Conservation (phyloP, 2,113 vertebrate genomes). For the Ramphastos sulfuratus region DNA sequence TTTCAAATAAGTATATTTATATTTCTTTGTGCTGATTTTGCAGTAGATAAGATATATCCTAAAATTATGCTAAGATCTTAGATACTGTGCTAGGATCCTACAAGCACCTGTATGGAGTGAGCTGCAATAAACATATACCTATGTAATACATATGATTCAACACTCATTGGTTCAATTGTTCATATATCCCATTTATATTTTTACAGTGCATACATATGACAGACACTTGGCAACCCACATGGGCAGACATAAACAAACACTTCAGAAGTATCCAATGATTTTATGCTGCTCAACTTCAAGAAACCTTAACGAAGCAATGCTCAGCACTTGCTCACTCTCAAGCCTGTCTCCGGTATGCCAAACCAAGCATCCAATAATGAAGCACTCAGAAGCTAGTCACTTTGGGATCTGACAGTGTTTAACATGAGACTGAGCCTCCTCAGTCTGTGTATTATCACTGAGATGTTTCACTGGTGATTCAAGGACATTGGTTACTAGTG, state of each 20-base stretch:
- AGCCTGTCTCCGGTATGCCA: fast-evolving
- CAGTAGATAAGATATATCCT: neutral
- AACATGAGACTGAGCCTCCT: neutral
- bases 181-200: neutral
- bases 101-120: neutral
- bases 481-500: neutral
- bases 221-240: neutral
- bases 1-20: neutral
- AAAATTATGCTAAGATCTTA: neutral
- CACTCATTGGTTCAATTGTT: neutral
- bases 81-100: neutral
- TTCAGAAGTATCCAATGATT: neutral
- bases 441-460: neutral
- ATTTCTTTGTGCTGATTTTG: neutral
- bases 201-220: neutral
- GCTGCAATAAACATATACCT: neutral
- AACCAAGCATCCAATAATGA: neutral
- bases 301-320: neutral
- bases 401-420: neutral
- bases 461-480: neutral
- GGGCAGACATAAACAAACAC: neutral
- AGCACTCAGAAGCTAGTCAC: neutral
- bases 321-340: neutral
- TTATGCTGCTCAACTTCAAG: neutral
- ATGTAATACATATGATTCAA: neutral